Percentiles rank a stretch among this genome's conserved stretches.
Evolutionary conservation across 2,797 vertebrate species (phyloP).

Genomic region (Pseudochirops corinnae): DNA sequence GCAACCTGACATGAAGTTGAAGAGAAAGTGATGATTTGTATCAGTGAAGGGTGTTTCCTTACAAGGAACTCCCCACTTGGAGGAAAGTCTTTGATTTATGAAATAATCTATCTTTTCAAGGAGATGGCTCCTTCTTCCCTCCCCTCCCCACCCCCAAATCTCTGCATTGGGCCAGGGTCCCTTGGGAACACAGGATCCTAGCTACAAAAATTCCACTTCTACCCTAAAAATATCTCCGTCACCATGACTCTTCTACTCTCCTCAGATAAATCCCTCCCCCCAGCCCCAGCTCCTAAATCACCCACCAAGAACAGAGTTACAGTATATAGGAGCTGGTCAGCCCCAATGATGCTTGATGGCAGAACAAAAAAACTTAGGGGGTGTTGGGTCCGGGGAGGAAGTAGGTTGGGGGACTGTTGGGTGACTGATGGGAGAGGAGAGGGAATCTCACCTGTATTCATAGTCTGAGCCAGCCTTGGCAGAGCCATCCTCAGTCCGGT

Average conservation of each 20-base stretch:
- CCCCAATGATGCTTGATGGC: not conserved
- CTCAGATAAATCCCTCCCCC: not conserved
- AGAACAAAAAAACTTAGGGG: not conserved
- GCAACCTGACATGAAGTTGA: not conserved
- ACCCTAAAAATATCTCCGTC: not conserved
- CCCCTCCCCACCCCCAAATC: not conserved
- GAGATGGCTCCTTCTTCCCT: not conserved
- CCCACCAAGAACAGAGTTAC: not conserved
- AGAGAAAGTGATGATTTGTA: not conserved
- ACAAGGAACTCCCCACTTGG: not conserved
- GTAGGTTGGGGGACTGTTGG: not conserved
- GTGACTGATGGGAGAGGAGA: not conserved
- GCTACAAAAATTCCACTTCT: not conserved
- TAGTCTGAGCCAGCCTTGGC: constrained; percentile 89
- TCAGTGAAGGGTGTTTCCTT: not conserved
- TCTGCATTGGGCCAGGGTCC: not conserved
- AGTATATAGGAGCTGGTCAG: not conserved
- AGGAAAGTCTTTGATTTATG: not conserved
- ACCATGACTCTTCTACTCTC: not conserved
- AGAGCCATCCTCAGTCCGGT: constrained; percentile 95
- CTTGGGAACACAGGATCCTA: not conserved
- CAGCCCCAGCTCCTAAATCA: not conserved
- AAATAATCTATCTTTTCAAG: not conserved
- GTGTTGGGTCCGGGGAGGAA: not conserved
- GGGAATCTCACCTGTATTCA: constrained; percentile 75